These are phyloP conservation scores for Oxystoma pomonae DNA, from an alignment of 2,888 invertebrate species.

Conservation along the genomic window DNA sequence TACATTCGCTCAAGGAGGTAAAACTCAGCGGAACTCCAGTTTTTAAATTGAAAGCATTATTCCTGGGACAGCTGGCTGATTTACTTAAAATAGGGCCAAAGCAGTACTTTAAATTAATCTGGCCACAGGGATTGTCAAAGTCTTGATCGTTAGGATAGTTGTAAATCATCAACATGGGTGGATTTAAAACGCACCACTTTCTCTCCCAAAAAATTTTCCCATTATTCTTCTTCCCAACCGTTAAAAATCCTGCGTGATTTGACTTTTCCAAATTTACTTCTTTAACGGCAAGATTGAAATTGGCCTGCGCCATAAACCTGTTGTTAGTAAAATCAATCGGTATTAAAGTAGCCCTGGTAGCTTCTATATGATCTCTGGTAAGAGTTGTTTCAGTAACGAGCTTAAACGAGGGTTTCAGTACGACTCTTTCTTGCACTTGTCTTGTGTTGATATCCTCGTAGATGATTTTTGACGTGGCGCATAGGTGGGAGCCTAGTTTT, in stretches of 20 bases:
- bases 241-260: constrained; percentile 49
- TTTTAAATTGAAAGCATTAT: constrained; percentile 47
- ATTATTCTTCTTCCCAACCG: constrained; percentile 45
- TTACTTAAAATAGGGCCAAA: constrained; percentile 32
- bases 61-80: constrained; percentile 48
- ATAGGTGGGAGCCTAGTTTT: constrained; percentile 10
- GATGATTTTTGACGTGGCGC: constrained; percentile 26
- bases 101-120: constrained; percentile 46
- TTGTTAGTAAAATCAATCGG: not conserved
- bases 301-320: constrained; percentile 14
- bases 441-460: constrained; percentile 31
- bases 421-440: constrained; percentile 27
- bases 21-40: constrained; percentile 28
- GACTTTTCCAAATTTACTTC: constrained; percentile 20
- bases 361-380: constrained; percentile 21
- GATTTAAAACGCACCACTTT: constrained; percentile 53
- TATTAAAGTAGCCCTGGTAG: constrained; percentile 7
- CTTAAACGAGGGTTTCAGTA: constrained; percentile 30
- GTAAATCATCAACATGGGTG: constrained; percentile 49
- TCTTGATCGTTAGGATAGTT: constrained; percentile 50
- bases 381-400: constrained; percentile 23
- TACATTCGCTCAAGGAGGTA: constrained; percentile 6
- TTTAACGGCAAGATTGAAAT: constrained; percentile 21
- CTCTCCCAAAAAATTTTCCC: constrained; percentile 51
- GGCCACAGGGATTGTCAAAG: constrained; percentile 39